Percentiles rank a stretch among this genome's conserved stretches.
These are phyloP conservation scores for Entosphenus tridentatus DNA, from an alignment of 2,113 vertebrate species.

Conservation along the genomic window DNA sequence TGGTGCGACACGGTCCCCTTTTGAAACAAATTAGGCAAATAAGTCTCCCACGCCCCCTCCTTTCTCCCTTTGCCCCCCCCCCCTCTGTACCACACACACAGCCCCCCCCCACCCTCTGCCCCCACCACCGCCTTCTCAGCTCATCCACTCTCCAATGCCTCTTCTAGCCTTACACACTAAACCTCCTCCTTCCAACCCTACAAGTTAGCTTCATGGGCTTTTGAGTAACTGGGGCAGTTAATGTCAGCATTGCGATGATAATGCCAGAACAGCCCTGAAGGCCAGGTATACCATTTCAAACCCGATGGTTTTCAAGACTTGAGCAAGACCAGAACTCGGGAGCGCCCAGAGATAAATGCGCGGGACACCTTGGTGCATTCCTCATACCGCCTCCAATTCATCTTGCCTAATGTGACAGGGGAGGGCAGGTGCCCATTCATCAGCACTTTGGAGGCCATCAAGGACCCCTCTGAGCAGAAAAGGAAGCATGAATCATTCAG, in stretches of 20 bases:
- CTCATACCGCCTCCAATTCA: slow-evolving; percentile 1
- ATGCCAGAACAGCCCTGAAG: slow-evolving; percentile 3
- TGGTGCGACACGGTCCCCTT: too few relatives aligned
- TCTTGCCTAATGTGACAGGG: slow-evolving; percentile 3
- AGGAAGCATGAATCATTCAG: slow-evolving; percentile 6
- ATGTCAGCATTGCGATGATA: slow-evolving; percentile 1
- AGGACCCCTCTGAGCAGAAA: not conserved
- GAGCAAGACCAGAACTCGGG: not conserved
- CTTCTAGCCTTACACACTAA: not conserved
- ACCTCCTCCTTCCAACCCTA: not conserved
- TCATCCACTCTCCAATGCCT: not conserved
- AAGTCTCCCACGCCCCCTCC: too few relatives aligned
- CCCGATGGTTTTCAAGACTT: not conserved
- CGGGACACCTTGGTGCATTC: not conserved
- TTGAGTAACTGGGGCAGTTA: not conserved
- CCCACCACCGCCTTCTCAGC: not conserved
- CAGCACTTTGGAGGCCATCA: not conserved
- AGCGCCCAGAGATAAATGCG: slow-evolving; percentile 2
- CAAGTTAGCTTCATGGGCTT: not conserved
- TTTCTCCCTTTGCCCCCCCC: not conserved
- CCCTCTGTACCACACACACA: not conserved
- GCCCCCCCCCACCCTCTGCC: not conserved
- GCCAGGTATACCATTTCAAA: not conserved
- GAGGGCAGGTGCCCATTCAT: slow-evolving; percentile 2
- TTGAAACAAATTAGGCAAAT: too few relatives aligned